phyloP scores from a whole-genome alignment of 2,797 vertebrate species.

The Tadarida brasiliensis region DNA sequence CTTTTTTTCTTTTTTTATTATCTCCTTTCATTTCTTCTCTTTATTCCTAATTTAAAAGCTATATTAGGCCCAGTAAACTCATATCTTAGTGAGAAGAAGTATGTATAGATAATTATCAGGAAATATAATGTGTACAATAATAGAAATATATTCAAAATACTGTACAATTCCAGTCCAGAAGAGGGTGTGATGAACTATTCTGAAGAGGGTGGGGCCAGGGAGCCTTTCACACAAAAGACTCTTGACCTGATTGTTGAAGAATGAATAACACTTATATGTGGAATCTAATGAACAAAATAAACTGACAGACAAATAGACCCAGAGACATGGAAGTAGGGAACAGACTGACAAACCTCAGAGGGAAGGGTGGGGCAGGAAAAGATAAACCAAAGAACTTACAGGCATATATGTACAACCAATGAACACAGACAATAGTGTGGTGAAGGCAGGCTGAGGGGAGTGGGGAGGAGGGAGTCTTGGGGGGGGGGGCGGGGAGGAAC shows the following conservation, averaged over 20 bases:
- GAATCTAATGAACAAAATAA: too few species aligned
- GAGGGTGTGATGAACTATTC: not conserved
- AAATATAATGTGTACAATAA: not conserved
- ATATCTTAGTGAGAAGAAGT: not conserved
- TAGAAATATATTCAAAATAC: conserved; percentile 22
- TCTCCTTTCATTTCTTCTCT: not conserved
- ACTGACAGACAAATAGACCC: too few species aligned
- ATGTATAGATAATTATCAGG: not conserved
- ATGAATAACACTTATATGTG: not conserved
- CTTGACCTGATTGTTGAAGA: not conserved
- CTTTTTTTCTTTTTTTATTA: not conserved
- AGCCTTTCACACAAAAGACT: not conserved
- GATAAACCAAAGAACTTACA: too few species aligned
- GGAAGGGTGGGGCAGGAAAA: too few species aligned
- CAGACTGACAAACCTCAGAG: too few species aligned
- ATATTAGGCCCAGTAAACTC: not conserved
- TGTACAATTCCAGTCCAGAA: not conserved
- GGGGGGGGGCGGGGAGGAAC: too few species aligned
- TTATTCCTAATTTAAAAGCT: not conserved
- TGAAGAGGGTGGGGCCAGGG: not conserved
- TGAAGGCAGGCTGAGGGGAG: too few species aligned
- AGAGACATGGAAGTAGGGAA: too few species aligned
- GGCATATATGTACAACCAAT: too few species aligned
- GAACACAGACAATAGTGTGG: too few species aligned
- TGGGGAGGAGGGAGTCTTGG: too few species aligned